Base-by-base conservation (phyloP, 30 jellyfish, hydroid and myxozoan species). In the Rhopilema esculentum region DNA sequence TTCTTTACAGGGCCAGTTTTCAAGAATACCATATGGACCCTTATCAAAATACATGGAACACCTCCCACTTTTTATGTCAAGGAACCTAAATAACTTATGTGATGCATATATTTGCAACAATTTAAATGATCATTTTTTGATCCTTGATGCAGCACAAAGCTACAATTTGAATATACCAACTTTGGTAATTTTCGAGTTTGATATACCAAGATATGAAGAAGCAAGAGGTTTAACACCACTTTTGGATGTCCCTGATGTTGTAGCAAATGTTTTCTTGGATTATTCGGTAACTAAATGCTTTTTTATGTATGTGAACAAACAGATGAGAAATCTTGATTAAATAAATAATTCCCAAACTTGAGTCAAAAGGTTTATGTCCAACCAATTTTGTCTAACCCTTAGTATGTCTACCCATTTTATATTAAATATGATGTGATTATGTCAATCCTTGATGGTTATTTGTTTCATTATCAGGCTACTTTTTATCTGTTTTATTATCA, bases 151-250 rank as follows among this genome's bases (percentile, higher is more conserved):
- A 29, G 80, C 80, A 24, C 27, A 29, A 69, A 29, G 31, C 27
- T 18, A 29, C 25, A 69, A 69, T 29, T 18, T 69, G 49, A 69
- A 24, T 18, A 69, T 29, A 69, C 80, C 80, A 69, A 24, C 53
- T 18, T 18, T 69, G 80, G 31, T 69, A 18, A 69, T 69, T 18
- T 69, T 69, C 80, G 31, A 69, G 27, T 69, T 69, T 69, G 80
- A 69, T 69, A 29, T 69, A 29, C 80, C 80, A 69, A 69, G 80
- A 69, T 69, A 69, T 69, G 80, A 24, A 69, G 80, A 69, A 69
- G 80, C 80, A 18, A 29, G 49, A 69, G 80, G 25, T 16, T 69
- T 69, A 18, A 29, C 31, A 29, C 49, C 27, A 69, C 80, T 69
- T 69, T 69, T 29, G 25, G 80, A 69, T 29, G 27, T 24, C 80